These are phyloP conservation scores for Diplodus puntazzo DNA, from an alignment of 2,797 vertebrate species.

Conservation along the genomic window DNA sequence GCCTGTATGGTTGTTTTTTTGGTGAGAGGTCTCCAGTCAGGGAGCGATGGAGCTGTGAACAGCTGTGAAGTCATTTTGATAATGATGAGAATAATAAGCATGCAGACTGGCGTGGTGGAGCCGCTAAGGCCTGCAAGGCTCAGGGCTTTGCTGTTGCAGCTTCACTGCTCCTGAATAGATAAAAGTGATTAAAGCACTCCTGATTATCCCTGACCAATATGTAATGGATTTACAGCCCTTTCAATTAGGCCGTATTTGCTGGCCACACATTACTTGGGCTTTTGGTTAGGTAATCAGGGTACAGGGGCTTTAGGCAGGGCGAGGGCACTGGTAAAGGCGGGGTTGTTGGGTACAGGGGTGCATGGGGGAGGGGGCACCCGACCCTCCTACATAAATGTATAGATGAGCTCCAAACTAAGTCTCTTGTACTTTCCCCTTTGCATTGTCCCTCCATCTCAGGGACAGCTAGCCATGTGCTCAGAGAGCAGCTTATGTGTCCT, in stretches of 20 bases:
- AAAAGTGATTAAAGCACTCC: slow-evolving; percentile 99
- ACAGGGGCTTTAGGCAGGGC: slow-evolving; percentile 80
- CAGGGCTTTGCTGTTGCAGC: slow-evolving; percentile 97
- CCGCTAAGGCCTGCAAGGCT: slow-evolving; percentile 89
- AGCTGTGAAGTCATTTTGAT: slow-evolving; percentile 99
- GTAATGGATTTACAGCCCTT: slow-evolving; percentile 99
- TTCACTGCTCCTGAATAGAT: slow-evolving; percentile 99
- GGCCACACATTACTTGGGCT: slow-evolving; percentile 95
- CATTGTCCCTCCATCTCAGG: slow-evolving; percentile 59
- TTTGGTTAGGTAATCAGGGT: slow-evolving; percentile 96
- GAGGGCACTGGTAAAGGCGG: slow-evolving; percentile 71
- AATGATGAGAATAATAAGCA: slow-evolving; percentile 99
- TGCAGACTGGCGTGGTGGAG: slow-evolving; percentile 80
- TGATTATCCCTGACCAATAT: slow-evolving; percentile 99
- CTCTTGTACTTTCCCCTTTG: slow-evolving; percentile 41
- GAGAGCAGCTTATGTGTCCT: slow-evolving; percentile 76
- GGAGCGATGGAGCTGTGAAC: slow-evolving; percentile 93
- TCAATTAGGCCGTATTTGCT: slow-evolving; percentile 99
- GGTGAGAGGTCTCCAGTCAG: slow-evolving; percentile 91
- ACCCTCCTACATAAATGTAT: slow-evolving; percentile 89
- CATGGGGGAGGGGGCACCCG: slow-evolving; percentile 85
- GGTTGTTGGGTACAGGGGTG: slow-evolving; percentile 45
- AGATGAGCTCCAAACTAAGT: slow-evolving; percentile 83
- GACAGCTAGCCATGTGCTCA: slow-evolving; percentile 67
- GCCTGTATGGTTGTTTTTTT: slow-evolving; percentile 52